A percentile compares a stretch with the other conserved stretches of the same genome.
These are phyloP conservation scores for Drosophila varians DNA, from an alignment of 1,140 invertebrate species.

Conservation along the genomic window DNA sequence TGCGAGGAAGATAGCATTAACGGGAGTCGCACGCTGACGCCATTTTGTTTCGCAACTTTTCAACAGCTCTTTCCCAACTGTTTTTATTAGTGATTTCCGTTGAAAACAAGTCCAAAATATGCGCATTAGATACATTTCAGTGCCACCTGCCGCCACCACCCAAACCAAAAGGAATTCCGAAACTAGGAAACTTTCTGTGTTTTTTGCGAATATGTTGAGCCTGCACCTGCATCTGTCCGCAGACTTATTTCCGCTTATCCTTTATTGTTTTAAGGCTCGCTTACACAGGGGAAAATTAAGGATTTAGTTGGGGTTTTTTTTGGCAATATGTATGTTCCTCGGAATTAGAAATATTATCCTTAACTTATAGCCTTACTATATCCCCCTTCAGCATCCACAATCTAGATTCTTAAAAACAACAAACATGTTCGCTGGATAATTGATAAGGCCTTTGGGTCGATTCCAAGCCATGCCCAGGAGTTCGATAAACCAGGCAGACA, in stretches of 20 bases:
- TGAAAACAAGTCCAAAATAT: slow-evolving; percentile 71
- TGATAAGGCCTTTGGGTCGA: slow-evolving; percentile 35
- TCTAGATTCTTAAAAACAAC: background rate
- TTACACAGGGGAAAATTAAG: background rate
- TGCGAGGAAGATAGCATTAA: slow-evolving; percentile 63
- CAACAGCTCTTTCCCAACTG: slow-evolving; percentile 68
- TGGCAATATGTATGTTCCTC: too few species aligned
- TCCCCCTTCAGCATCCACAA: too few species aligned
- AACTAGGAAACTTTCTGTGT: slow-evolving; percentile 18
- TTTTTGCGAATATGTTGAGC: slow-evolving; percentile 13
- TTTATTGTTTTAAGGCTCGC: background rate
- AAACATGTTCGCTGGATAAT: slow-evolving; percentile 22
- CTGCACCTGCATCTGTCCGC: slow-evolving; percentile 26
- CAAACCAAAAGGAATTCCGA: slow-evolving; percentile 7
- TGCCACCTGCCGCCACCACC: slow-evolving; percentile 14
- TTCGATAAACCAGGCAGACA: slow-evolving; percentile 2
- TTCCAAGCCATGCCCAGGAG: slow-evolving; percentile 1
- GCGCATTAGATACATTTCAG: slow-evolving; percentile 38
- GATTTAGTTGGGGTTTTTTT: too few species aligned
- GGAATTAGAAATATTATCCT: background rate
- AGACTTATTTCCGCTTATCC: slow-evolving; percentile 25
- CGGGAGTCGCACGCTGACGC: slow-evolving; percentile 60
- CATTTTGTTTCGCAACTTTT: slow-evolving; percentile 78
- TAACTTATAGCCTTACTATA: too few species aligned
- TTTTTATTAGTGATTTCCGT: slow-evolving; percentile 80